A percentile compares a stretch with the other conserved stretches of the same genome.
These are phyloP conservation scores for Ciconia stormi DNA, from an alignment of 2,113 vertebrate genomes.

Conservation along the genomic window DNA sequence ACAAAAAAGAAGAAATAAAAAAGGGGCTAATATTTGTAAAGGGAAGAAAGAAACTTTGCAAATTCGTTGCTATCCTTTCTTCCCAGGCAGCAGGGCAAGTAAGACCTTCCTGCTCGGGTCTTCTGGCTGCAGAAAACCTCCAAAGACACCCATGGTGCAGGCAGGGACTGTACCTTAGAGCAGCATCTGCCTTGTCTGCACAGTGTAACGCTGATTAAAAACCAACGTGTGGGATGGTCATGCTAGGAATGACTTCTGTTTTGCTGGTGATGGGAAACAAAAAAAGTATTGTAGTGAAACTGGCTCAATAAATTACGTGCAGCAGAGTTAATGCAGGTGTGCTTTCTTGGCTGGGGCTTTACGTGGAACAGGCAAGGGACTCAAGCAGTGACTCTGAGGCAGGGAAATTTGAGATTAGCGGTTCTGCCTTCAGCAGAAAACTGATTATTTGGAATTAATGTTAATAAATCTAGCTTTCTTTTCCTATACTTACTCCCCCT, in stretches of 20 bases:
- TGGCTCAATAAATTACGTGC: neutral
- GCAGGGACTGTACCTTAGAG: neutral
- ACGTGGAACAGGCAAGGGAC: neutral
- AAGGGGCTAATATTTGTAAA: neutral
- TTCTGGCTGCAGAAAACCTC: neutral
- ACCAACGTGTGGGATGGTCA: neutral
- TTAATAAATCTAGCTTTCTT: conserved; percentile 35
- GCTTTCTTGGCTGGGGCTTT: neutral
- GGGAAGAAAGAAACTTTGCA: neutral
- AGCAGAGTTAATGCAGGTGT: conserved; percentile 36
- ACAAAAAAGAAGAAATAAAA: neutral
- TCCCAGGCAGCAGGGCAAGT: neutral
- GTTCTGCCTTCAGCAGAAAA: conserved; percentile 23
- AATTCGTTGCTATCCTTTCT: neutral
- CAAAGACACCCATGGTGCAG: neutral
- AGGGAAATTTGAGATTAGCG: conserved; percentile 32
- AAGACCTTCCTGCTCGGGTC: neutral
- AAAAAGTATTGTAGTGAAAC: neutral
- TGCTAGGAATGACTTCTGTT: neutral
- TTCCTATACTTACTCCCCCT: neutral
- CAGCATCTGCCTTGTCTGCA: neutral
- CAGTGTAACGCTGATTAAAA: neutral
- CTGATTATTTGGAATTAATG: conserved; percentile 36
- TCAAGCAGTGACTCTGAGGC: neutral
- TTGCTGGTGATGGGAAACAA: neutral